These are phyloP conservation scores for Eueides isabella DNA, from an alignment of 1,140 invertebrate species.

Conservation along the genomic window DNA sequence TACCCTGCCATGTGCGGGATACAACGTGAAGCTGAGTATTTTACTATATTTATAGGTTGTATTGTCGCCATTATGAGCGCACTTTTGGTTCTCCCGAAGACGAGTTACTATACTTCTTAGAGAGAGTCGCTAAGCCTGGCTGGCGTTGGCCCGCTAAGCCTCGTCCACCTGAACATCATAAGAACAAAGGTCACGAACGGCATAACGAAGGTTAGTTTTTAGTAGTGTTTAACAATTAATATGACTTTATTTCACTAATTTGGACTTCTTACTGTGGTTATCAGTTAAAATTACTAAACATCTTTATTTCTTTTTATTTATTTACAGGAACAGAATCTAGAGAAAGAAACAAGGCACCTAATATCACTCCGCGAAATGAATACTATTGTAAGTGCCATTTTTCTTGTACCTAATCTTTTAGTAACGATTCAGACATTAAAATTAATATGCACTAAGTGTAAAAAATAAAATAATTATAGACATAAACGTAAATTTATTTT, in stretches of 20 bases:
- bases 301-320: neutral
- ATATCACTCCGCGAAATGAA: slow-evolving; percentile 66
- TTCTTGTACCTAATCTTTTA: neutral
- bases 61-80: slow-evolving; percentile 83
- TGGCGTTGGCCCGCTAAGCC: slow-evolving; percentile 89
- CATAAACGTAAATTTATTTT: slow-evolving; percentile 25
- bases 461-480: neutral
- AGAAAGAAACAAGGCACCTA: slow-evolving; percentile 66
- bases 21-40: too few species aligned
- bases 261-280: too few species aligned
- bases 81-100: slow-evolving; percentile 86
- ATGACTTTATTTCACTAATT: too few species aligned
- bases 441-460: neutral
- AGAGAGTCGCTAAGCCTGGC: slow-evolving; percentile 87
- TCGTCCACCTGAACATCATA: slow-evolving; percentile 82
- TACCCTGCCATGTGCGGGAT: too few species aligned
- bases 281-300: slow-evolving; percentile 9
- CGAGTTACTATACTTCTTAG: slow-evolving; percentile 89
- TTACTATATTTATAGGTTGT: slow-evolving; percentile 70
- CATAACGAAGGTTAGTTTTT: slow-evolving; percentile 60
- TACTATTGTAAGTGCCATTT: slow-evolving; percentile 71
- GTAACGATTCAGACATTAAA: neutral
- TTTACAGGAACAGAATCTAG: slow-evolving; percentile 46
- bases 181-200: slow-evolving; percentile 70
- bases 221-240: neutral